phyloP scores from a whole-genome alignment of 1,140 invertebrate species.

The Oryzaephilus surinamensis region DNA sequence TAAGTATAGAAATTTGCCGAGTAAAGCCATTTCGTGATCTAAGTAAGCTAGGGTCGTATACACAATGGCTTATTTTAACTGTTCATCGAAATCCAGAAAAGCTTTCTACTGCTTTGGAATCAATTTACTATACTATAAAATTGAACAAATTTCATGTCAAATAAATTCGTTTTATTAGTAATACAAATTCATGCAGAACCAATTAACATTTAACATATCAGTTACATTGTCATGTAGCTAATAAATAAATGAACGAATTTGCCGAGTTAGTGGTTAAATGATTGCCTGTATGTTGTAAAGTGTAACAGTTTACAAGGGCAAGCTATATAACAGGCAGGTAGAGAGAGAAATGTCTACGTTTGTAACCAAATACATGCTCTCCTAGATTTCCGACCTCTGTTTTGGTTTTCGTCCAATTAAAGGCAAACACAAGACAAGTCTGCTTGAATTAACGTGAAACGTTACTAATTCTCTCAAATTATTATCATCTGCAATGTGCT shows the following conservation, averaged over 20 bases:
- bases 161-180: neutral
- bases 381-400: constrained; percentile 37
- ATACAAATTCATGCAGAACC: neutral
- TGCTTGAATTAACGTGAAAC: constrained; percentile 35
- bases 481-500: constrained; percentile 26
- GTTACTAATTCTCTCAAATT: constrained; percentile 36
- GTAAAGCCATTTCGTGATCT: constrained; percentile 25
- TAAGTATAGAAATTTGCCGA: constrained; percentile 12
- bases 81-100: constrained; percentile 26
- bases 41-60: constrained; percentile 21
- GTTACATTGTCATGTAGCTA: no score
- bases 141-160: neutral
- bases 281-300: no score
- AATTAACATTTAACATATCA: no score
- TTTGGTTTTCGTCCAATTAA: constrained; percentile 39
- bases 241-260: no score
- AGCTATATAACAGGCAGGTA: constrained; percentile 5
- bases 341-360: constrained; percentile 16
- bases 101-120: constrained; percentile 26
- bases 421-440: constrained; percentile 36
- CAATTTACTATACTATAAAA: constrained; percentile 27
- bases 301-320: constrained; percentile 5
- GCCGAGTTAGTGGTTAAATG: no score
- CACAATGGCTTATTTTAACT: constrained; percentile 28
- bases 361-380: constrained; percentile 32